These are phyloP conservation scores for Cyrtonyx montezumae DNA, from an alignment of 2,113 vertebrate genomes.

Conservation along the genomic window DNA sequence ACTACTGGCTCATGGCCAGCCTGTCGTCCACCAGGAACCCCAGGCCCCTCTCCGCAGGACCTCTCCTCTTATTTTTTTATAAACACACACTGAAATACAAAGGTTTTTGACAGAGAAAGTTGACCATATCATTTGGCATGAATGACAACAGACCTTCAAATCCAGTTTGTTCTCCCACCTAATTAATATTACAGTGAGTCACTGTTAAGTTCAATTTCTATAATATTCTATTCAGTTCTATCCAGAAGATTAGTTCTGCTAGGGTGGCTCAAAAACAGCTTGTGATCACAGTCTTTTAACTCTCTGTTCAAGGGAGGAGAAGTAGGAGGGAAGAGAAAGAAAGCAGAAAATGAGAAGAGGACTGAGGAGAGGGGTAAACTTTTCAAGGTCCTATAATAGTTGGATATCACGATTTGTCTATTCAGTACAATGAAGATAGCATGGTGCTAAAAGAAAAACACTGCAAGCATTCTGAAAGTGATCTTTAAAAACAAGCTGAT, in stretches of 20 bases:
- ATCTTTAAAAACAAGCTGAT: not conserved
- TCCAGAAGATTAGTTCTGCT: conserved; percentile 66
- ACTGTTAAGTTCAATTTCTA: conserved; percentile 46
- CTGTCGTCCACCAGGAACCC: too few species aligned
- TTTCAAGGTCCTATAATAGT: not conserved
- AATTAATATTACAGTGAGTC: conserved; percentile 51
- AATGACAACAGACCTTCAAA: conserved; percentile 34
- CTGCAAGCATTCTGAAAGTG: not conserved
- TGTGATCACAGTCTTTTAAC: conserved; percentile 54
- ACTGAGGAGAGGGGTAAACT: conserved; percentile 22
- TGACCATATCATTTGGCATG: not conserved
- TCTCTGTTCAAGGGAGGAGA: conserved; percentile 41
- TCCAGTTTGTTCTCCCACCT: not conserved
- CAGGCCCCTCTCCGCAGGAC: too few species aligned
- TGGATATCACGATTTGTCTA: not conserved
- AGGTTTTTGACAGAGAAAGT: conserved; percentile 2
- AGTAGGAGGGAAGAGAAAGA: conserved; percentile 46
- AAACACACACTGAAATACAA: not conserved
- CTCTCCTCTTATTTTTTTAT: not conserved
- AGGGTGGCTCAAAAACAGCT: conserved; percentile 55
- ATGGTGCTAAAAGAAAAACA: not conserved
- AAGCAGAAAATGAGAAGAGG: conserved; percentile 56
- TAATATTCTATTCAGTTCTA: conserved; percentile 14
- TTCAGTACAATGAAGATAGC: not conserved
- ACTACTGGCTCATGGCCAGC: too few species aligned